Evolutionary conservation across 2,888 invertebrate species (phyloP), one percentile per base, ranked within the genome.

Genomic region (Maniola hyperantus): DNA sequence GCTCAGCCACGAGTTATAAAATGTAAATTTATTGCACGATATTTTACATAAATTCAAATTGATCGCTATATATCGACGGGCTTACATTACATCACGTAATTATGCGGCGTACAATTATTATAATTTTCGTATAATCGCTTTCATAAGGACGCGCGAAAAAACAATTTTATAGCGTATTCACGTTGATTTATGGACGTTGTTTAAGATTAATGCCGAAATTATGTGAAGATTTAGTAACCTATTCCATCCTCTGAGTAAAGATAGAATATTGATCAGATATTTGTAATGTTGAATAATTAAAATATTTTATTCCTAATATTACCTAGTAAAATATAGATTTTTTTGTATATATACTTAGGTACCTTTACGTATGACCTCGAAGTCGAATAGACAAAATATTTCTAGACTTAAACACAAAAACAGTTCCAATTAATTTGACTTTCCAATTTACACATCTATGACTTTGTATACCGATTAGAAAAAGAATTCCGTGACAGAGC

Each of bases 11-110:
- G 82, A 86, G 78, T 88, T 87, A 88, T 89, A 91, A 91, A 88
- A 92, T 91, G 89, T 88, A 88, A 91, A 91, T 92, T 91, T 90
- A 91, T 89, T 84, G 86, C 86, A 82, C 84, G 85, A 89, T 89
- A 87, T 88, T 91, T 90, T 88, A 91, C 89, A 91, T 89, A 89
- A 89, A 91, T 85, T 88, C 89, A 89, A 88, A 89, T 87, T 86
- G 88, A 80, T 82, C 83, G 83, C 85, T 83, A 85, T 84, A 85
- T 85, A 85, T 86, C 82, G 85, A 81, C 81, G 82, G 83, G 83
- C 83, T 87, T 82, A 85, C 78, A 83, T 88, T 90, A 88, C 87
- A 86, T 88, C 88, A 88, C 86, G 85, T 91, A 87, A 91, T 91
- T 90, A 90, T 81, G 81, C 77, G 73, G 81, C 74, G 79, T 84